Base-by-base conservation (phyloP, 2,113 vertebrate genomes). In the Gnathonemus longibarbis region DNA sequence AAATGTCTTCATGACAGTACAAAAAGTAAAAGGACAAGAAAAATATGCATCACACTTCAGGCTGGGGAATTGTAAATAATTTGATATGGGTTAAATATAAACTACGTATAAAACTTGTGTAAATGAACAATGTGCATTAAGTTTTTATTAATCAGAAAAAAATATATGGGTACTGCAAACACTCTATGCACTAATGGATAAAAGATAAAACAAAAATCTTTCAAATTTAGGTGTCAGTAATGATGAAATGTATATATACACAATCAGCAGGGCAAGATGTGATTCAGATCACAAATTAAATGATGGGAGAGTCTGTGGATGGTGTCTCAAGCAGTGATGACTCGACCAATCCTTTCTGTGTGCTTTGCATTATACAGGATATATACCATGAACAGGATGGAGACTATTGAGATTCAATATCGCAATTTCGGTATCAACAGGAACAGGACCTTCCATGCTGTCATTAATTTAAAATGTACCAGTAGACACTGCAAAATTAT, bases 11-110 rank as follows among this genome's bases (percentile, higher is more conserved):
- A 24, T 88, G 87, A 50, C 53, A 88, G 87, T 21, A 45, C 42
- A 84, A 84, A 84, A 84, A 84, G n/a, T 35, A 88, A 42, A 53
- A 35, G 39, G 53, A 88, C 58, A 62, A 58, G 39, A 66, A 66
- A n/a, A 45, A 50, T 39, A 66, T 88, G 13, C 56, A 62, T 88
- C 42, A 46, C 87, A 13, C 87, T 62, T 31, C 53, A 62, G 35
- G 56, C 85, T 66, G 56, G 56, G 87, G 39, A 88, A 24, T 58
- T 88, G 35, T 35, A 56, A 27, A 87, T 88, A 24, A 88, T 62
- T 88, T 88, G 66, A 42, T 53, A 35, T 0, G 85, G 85, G 50
- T 87, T 87, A 87, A 87, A 87, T 87, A 52, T 87, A 53, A 56
- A 87, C 50, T 53, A 56, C 2, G 8, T 56, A n/a, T 27, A 87